A percentile compares a stretch with the other conserved stretches of the same genome.
Conservation (phyloP, 2,888 invertebrate species). For the Dolichomitus sp. region DNA sequence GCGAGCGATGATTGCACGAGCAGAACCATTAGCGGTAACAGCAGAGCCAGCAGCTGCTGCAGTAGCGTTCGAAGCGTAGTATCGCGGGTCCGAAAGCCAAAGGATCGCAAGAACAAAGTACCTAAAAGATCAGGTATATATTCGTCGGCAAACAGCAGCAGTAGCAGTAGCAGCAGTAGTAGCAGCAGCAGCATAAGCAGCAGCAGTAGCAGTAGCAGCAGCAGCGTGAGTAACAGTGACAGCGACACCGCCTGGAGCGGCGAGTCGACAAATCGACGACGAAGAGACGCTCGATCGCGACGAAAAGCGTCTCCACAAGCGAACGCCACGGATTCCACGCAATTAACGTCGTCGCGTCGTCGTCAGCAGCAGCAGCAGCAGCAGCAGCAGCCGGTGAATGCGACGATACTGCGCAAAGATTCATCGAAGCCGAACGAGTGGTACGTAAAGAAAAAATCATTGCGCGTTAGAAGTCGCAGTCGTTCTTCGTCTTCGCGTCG, state of each 20-base stretch:
- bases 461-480: not conserved
- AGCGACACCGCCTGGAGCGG: slow-evolving; percentile 22
- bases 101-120: not conserved
- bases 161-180: slow-evolving; percentile 28
- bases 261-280: slow-evolving; percentile 66
- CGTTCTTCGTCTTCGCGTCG: not conserved
- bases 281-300: slow-evolving; percentile 4
- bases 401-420: slow-evolving; percentile 59
- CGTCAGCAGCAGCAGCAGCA: slow-evolving; percentile 16
- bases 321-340: not conserved
- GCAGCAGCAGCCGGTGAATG: slow-evolving; percentile 36
- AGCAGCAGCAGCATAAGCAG: slow-evolving; percentile 29
- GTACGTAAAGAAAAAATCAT: slow-evolving; percentile 37
- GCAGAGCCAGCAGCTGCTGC: slow-evolving; percentile 17
- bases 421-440: slow-evolving; percentile 57
- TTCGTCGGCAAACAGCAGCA: not conserved
- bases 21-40: slow-evolving; percentile 29
- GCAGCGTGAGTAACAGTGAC: slow-evolving; percentile 25
- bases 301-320: slow-evolving; percentile 11
- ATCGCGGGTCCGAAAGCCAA: not conserved
- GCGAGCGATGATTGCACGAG: not conserved
- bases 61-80: not conserved
- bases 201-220: slow-evolving; percentile 29
- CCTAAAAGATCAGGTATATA: not conserved
- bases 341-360: not conserved